Evolutionary conservation across 2,113 vertebrate genomes (phyloP), one percentile per base, ranked within the genome.

Genomic region (Anarhynchus alexandrinus): DNA sequence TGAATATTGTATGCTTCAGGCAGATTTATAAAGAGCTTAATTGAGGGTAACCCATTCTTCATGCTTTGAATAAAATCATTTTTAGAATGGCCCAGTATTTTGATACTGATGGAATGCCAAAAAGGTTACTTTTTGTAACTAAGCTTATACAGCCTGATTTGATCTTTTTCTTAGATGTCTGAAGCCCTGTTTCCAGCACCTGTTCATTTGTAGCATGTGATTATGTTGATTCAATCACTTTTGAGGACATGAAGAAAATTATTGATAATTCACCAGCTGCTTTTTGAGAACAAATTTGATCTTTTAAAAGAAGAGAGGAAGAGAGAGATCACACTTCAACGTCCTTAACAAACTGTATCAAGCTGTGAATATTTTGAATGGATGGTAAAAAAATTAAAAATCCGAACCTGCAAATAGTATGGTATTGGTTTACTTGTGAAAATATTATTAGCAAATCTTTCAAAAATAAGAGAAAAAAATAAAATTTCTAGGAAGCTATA

Each of bases 221-320:
- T 96, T 90, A 65, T 65, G 62, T 85, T 93, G 84, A 88, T 94
- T 93, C 76, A 93, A 85, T 85, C 70, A 91, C 26, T 86, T 96
- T 92, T 5, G 32, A 94, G 59, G 4, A 64, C 61, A 66, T 66
- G 67, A 85, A 91, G 76, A 86, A 96, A 95, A 92, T 90, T 77
- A 92, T 42, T 92, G 91, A 54, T 92, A 96, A 86, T 96, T 95
- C 49, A 85, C 58, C 89, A 95, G 54, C 85, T 97, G 89, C 45
- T 77, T 96, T 91, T 90, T 32, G 49, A 69, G 67, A 93, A 70
- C 5, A 86, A 92, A 91, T 85, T 55, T 94, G 38, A 51, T 84
- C n/a, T 92, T 89, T 69, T 43, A 49, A 57, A 91, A 55, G 32
- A 17, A 18, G 6, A 4, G 21, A 62, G 6, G 17, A 82, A 79